Base-by-base conservation (phyloP, 2,888 invertebrate species). In the Calephelis perditalis region DNA sequence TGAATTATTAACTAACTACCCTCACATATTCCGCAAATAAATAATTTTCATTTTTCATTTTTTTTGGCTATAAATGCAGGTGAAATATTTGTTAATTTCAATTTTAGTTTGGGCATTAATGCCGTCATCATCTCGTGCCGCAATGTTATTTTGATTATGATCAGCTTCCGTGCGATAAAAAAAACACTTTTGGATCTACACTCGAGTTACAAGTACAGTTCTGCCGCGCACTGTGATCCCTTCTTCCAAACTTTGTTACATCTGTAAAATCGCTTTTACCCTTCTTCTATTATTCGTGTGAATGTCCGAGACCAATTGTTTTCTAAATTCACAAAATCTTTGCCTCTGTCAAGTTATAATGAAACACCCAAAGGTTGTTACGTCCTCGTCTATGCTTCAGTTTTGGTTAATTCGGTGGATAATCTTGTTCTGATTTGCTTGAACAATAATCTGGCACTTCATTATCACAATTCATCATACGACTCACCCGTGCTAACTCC, bases 51-150 rank as follows among this genome's bases (percentile, higher is more conserved):
- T 15, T 15, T 15, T 15, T 15, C 1, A 1, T 15, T 15, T 15
- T 15, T 15, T 15, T 46, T 46, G 12, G n/a, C 46, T 46, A 11
- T 12, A 46, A 46, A 11, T 46, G 46, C n/a, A 46, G 12, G 46
- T 46, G 12, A 46, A 46, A 46, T n/a, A 46, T n/a, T 46, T 46
- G n/a, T 46, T 46, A 12, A 46, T 46, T 46, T 46, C n/a, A 46
- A 46, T 12, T 46, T 46, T 12, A 12, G 46, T 46, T n/a, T 46
- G 12, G 46, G 11, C 12, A 5, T 46, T 46, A 46, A 26, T 26
- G 4, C 26, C 26, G 3, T 26, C 3, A 46, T 12, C 6, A 46
- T 6, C 46, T 46, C 46, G 46, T 5, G n/a, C 46, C 12, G 12
- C 46, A n/a, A 46, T 0, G 46, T 46, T 5, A 46, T 46, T 46